Evolutionary conservation across 2,797 vertebrate genomes (phyloP).

Genomic region (Catostomus latipinnis): DNA sequence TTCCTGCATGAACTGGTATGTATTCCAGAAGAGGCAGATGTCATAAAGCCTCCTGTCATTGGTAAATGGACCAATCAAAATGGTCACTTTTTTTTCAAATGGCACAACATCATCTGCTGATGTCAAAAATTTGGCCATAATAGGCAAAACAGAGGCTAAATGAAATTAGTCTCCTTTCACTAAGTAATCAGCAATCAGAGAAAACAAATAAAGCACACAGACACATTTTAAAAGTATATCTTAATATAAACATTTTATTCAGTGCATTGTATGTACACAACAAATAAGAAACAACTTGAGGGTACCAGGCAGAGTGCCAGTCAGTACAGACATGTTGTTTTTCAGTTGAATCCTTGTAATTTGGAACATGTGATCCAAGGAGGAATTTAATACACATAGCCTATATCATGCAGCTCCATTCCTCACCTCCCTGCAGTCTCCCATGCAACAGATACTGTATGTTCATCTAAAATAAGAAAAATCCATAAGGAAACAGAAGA

Average conservation of each 20-base stretch:
- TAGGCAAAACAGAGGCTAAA: too few species aligned
- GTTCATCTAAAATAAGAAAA: conserved; percentile 85
- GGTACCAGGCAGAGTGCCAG: conserved; percentile 84
- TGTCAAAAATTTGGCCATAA: too few species aligned
- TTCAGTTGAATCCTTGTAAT: conserved; percentile 82
- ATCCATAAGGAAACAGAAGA: conserved; percentile 80
- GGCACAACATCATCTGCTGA: too few species aligned
- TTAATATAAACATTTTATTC: conserved; percentile 99
- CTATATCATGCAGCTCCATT: conserved; percentile 98
- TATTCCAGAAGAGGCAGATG: too few species aligned
- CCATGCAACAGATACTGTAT: conserved; percentile 95
- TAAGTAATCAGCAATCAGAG: not conserved
- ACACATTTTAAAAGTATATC: conserved; percentile 90
- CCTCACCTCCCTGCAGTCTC: conserved; percentile 92
- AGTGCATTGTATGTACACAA: conserved; percentile 99
- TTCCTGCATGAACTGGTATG: too few species aligned
- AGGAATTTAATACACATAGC: conserved; percentile 94
- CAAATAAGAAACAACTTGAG: conserved; percentile 97
- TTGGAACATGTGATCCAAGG: conserved; percentile 93
- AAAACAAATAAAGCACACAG: conserved; percentile 63
- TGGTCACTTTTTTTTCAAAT: too few species aligned
- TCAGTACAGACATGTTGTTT: conserved; percentile 83
- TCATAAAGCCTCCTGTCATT: too few species aligned
- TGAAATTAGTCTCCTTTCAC: too few species aligned
- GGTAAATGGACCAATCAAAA: too few species aligned